Evolutionary conservation across 1,140 invertebrate species (phyloP), one percentile per base, ranked within the genome.

Genomic region (Manduca sexta): DNA sequence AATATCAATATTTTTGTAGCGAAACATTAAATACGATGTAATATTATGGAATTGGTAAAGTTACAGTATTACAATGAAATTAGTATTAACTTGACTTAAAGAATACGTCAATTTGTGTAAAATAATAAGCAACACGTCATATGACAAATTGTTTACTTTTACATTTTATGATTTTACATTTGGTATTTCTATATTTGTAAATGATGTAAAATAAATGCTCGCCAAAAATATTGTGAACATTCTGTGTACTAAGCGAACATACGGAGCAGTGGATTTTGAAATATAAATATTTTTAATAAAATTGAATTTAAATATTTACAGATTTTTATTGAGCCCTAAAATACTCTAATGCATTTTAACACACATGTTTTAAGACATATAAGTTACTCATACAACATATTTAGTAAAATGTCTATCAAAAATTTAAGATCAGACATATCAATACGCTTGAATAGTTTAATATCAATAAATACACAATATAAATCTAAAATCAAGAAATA

Each of bases 271-370:
- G 60, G 68, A 30, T 66, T 75, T 64, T 67, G 53, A 71, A 70
- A 81, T 68, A 72, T 80, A 62, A 73, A 80, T 84, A 81, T 79
- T 81, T 64, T 79, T 76, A 84, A 79, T 84, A 84, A 81, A 81
- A 76, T 51, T 72, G 74, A 74, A 76, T 78, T 69, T 67, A 69
- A 78, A 75, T 61, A 69, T 54, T 30, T 8, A 33, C 48, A 13
- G 18, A 50, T 60, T 73, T 74, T 70, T 65, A 60, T 73, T 70
- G 21, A 26, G 8, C 21, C 4, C 21, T 26, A 3, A 26, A 26
- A 26, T 26, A 26, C 4, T 26, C 21, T 5, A 26, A 21, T 21
- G 21, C 21, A 7, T n/a, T n/a, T n/a, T n/a, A n/a, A n/a, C n/a
- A n/a, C n/a, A n/a, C n/a, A n/a, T n/a, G n/a, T n/a, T n/a, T n/a